Conservation (phyloP, 2,888 invertebrate species). For the Rosalia funebris region DNA sequence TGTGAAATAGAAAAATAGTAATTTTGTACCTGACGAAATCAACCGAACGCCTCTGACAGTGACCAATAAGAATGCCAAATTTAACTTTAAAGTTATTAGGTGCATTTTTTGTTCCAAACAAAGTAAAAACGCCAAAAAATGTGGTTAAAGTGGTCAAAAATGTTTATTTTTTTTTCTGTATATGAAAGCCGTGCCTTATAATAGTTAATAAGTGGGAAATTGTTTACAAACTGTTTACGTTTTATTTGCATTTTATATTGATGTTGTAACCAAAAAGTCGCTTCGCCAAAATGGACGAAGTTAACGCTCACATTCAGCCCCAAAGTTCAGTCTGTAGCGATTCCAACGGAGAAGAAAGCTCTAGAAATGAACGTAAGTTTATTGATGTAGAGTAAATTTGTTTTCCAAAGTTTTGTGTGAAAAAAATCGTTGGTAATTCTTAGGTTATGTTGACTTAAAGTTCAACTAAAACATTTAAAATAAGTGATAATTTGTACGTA, state of each 20-base stretch:
- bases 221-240: constrained; percentile 26
- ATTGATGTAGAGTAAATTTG: too few species aligned
- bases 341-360: constrained; percentile 59
- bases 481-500: neutral
- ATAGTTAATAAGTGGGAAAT: constrained; percentile 25
- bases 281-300: constrained; percentile 64
- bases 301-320: constrained; percentile 60
- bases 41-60: constrained; percentile 41
- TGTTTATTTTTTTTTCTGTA: constrained; percentile 36
- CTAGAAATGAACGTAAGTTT: constrained; percentile 58
- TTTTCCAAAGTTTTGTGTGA: constrained; percentile 11
- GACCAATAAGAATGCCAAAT: constrained; percentile 58
- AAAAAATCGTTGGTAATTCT: constrained; percentile 33
- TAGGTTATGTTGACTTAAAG: constrained; percentile 53
- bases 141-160: constrained; percentile 52
- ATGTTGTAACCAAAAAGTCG: constrained; percentile 57
- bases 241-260: constrained; percentile 45
- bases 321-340: constrained; percentile 63
- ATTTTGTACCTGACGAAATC: constrained; percentile 51
- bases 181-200: constrained; percentile 41
- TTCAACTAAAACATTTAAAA: neutral
- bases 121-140: constrained; percentile 57
- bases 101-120: constrained; percentile 59
- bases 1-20: constrained; percentile 17
- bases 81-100: constrained; percentile 61